These are phyloP conservation scores for Typhlomys cinereus DNA, from an alignment of 2,113 vertebrate species.

Conservation along the genomic window DNA sequence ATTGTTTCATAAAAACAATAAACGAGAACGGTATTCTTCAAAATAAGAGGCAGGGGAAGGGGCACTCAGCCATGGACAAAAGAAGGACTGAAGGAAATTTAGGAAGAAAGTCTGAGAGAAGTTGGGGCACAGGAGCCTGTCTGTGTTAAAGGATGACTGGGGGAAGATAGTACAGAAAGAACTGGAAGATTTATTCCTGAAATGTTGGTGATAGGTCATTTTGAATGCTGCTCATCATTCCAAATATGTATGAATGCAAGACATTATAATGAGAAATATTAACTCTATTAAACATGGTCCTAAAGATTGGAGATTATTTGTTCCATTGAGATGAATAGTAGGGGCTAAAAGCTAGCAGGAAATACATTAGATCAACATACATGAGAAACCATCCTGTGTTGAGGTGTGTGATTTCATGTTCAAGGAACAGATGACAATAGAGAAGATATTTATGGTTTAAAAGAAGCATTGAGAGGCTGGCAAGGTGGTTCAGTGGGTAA, in stretches of 20 bases:
- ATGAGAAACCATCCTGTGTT: neutral
- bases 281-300: neutral
- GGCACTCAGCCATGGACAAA: neutral
- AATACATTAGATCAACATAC: neutral
- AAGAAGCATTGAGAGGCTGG: too few species aligned
- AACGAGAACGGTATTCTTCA: neutral
- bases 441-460: neutral
- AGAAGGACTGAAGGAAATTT: neutral
- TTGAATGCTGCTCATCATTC: neutral
- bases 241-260: neutral
- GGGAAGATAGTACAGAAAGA: neutral
- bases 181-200: neutral
- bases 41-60: neutral
- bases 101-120: neutral
- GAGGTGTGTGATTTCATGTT: neutral
- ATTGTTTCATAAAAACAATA: constrained; percentile 7
- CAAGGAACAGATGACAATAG: neutral
- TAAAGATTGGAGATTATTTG: neutral
- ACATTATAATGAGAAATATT: neutral
- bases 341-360: neutral
- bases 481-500: too few species aligned
- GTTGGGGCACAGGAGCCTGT: neutral
- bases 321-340: neutral
- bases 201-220: constrained; percentile 7
- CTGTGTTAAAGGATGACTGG: neutral